These are phyloP conservation scores for Tetranychus urticae DNA, from an alignment of 1,140 invertebrate species.

Conservation along the genomic window DNA sequence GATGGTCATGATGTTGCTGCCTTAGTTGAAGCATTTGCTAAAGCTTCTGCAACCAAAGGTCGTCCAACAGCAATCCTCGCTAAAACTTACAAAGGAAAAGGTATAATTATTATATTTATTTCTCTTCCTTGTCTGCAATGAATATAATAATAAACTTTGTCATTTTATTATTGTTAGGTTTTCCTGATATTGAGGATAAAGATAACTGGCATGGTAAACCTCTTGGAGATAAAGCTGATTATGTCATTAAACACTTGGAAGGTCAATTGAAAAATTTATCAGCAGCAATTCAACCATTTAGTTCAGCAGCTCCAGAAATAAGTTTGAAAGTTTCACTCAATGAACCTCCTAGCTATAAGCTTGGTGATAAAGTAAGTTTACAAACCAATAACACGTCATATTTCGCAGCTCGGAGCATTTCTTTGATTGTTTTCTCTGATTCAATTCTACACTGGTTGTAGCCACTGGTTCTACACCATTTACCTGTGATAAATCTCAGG, in stretches of 20 bases:
- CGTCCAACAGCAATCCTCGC: constrained; percentile 79
- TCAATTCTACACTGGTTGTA: no score
- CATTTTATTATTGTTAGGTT: not conserved
- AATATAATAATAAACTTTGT: not conserved
- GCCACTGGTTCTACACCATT: no score
- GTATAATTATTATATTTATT: constrained; percentile 17
- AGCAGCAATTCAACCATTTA: constrained; percentile 32
- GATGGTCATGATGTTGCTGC: constrained; percentile 89
- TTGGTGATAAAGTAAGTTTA: constrained; percentile 22
- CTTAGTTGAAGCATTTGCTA: constrained; percentile 61
- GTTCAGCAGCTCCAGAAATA: constrained; percentile 41
- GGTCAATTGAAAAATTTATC: not conserved
- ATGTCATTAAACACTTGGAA: constrained; percentile 23
- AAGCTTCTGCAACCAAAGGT: constrained; percentile 38
- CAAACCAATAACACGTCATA: not conserved
- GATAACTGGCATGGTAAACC: constrained; percentile 97
- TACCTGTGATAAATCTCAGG: no score
- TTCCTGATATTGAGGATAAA: constrained; percentile 51
- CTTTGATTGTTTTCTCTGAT: not conserved
- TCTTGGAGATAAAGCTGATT: constrained; percentile 49
- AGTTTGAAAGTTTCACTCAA: constrained; percentile 48
- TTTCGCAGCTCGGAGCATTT: not conserved
- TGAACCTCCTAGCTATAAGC: constrained; percentile 60
- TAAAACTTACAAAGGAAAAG: constrained; percentile 86
- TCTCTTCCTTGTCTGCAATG: not conserved